A percentile compares a stretch with the other conserved stretches of the same genome.
Conservation (phyloP, 1,140 invertebrate species). For the Chionoecetes opilio region DNA sequence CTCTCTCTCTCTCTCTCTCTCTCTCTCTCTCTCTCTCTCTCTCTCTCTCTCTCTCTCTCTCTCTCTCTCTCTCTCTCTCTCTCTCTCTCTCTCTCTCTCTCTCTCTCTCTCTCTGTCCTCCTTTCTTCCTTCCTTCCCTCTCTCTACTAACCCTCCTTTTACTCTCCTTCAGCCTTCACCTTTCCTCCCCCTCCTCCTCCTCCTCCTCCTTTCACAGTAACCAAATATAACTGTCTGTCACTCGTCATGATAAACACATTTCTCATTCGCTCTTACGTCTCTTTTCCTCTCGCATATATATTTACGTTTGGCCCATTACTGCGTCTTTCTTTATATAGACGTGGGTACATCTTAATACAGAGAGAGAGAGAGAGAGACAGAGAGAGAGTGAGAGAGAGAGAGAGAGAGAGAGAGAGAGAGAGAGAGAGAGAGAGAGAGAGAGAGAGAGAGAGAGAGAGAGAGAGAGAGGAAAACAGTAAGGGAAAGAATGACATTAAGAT, state of each 20-base stretch:
- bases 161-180: background rate
- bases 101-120: background rate
- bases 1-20: background rate
- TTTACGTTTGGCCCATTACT: background rate
- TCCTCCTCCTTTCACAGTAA: background rate
- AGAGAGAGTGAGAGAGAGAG: background rate
- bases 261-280: background rate
- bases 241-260: background rate
- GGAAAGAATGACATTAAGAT: background rate
- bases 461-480: background rate
- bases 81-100: slow-evolving; percentile 10
- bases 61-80: slow-evolving; percentile 10
- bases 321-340: background rate
- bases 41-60: slow-evolving; percentile 10
- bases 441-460: background rate
- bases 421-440: background rate
- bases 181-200: background rate
- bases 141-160: background rate
- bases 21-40: slow-evolving; percentile 10
- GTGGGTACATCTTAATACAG: background rate
- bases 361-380: background rate
- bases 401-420: background rate
- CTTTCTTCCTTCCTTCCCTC: background rate
- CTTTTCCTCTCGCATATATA: background rate
- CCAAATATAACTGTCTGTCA: background rate